Evolutionary conservation across 2,888 invertebrate genomes (phyloP).

Genomic region (Sarcophaga subvicina): DNA sequence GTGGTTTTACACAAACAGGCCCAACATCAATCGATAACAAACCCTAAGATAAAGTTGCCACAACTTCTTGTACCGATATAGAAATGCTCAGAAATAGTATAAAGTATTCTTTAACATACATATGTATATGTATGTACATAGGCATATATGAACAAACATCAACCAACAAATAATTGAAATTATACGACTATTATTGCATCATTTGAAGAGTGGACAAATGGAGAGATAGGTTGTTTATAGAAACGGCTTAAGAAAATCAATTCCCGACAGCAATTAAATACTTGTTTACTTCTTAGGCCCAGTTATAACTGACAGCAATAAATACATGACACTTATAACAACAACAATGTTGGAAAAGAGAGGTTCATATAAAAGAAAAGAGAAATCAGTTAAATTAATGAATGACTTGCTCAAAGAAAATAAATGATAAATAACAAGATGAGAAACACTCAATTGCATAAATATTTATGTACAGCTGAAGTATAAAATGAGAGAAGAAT

Average conservation of each 20-base stretch:
- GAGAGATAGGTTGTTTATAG: constrained; percentile 4
- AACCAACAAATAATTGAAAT: too few relatives aligned
- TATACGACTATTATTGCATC: too few relatives aligned
- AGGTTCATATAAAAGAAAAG: neutral
- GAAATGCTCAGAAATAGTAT: neutral
- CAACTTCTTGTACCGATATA: neutral
- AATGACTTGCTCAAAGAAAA: neutral
- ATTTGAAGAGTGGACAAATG: neutral
- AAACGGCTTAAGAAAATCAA: constrained; percentile 45
- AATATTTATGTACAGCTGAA: neutral
- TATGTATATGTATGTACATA: too few relatives aligned
- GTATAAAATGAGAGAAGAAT: too few relatives aligned
- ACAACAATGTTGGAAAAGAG: neutral
- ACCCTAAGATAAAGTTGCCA: too few relatives aligned
- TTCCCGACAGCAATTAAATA: constrained; percentile 51
- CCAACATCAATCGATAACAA: too few relatives aligned
- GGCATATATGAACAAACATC: neutral
- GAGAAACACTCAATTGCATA: neutral
- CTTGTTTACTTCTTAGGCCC: constrained; percentile 40
- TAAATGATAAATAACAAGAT: neutral
- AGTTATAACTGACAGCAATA: constrained; percentile 14
- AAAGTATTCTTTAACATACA: too few relatives aligned
- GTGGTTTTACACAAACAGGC: too few relatives aligned
- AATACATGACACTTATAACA: neutral
- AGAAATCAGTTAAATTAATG: constrained; percentile 7